Percentiles rank a stretch among this genome's conserved stretches.
phyloP scores from a whole-genome alignment of 2,113 vertebrate genomes.

The Phylloscopus trochiloides region DNA sequence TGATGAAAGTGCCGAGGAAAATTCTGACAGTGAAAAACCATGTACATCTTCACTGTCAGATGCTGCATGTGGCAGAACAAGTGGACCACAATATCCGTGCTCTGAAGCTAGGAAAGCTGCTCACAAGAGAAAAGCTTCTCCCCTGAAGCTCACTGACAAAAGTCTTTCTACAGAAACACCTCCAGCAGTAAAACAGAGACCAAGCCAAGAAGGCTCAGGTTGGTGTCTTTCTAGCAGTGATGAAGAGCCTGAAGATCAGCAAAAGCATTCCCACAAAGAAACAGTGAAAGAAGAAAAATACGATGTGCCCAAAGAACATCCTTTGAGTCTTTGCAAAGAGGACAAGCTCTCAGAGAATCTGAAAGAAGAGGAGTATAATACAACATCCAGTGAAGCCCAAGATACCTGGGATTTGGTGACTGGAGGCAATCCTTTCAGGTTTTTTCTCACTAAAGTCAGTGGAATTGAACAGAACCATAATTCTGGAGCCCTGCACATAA shows the following conservation, averaged over 20 bases:
- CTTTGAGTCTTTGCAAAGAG: neutral
- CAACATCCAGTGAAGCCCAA: slow-evolving; percentile 74
- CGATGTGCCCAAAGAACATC: neutral
- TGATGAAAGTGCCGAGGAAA: slow-evolving; percentile 90
- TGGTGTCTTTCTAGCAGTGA: slow-evolving; percentile 95
- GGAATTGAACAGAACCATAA: slow-evolving; percentile 88
- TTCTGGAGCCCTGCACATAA: slow-evolving; percentile 89
- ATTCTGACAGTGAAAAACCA: slow-evolving; percentile 31
- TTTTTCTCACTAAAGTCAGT: slow-evolving; percentile 92
- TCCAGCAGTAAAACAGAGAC: slow-evolving; percentile 76
- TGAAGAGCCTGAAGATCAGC: slow-evolving; percentile 65
- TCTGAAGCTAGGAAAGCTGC: slow-evolving; percentile 84
- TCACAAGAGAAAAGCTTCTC: slow-evolving; percentile 73
- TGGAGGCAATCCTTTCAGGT: slow-evolving; percentile 81
- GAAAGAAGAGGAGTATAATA: slow-evolving; percentile 20
- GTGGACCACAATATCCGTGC: slow-evolving; percentile 45
- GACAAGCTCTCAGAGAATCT: slow-evolving; percentile 27
- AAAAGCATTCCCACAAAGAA: neutral
- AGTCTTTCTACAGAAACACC: neutral
- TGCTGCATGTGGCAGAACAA: neutral
- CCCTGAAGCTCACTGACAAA: slow-evolving; percentile 61
- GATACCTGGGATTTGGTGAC: slow-evolving; percentile 80
- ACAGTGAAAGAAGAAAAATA: slow-evolving; percentile 19
- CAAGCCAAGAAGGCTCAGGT: slow-evolving; percentile 77
- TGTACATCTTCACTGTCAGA: slow-evolving; percentile 13